Base-by-base conservation (phyloP, 2,113 vertebrate species). In the Odobenus rosmarus region DNA sequence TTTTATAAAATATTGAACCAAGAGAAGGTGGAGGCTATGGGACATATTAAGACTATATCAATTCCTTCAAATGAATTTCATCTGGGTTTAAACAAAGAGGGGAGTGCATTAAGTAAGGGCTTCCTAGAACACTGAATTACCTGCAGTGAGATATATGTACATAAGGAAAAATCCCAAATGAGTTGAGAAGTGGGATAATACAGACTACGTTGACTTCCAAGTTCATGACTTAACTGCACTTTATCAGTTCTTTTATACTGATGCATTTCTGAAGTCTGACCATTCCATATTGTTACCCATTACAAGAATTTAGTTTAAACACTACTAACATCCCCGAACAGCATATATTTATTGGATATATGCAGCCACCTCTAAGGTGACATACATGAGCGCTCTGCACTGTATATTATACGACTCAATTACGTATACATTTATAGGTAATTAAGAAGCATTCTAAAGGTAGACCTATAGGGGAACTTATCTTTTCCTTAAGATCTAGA, bases 1-100 rank as follows among this genome's bases (percentile, higher is more conserved):
- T 74, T 96, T 95, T 80, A 83, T 89, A 88, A 97, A 95, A 95
- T 86, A 86, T 2, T 96, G 89, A 97, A 59, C n/a, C 31, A 28
- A 88, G 18, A 89, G 67, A 79, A 96, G 88, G 51, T n/a, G 26
- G 36, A 97, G 67, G 28, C 59, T 57, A 11, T 93, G 62, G 74
- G 88, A 91, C 33, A 67, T 49, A 72, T 87, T 74, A 90, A 76
- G 16, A 90, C 8, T 88, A 3, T 53, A 82, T 53, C 33, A 31
- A 57, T 81, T 64, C 80, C 24, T 93, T 96, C 81, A 97, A 64
- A 92, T 76, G 62, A 96, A 64, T 13, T 93, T 96, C n/a, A 92
- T 49, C 42, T 72, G 53, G 67, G 46, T 33, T 94, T 64, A 81
- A 90, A 59, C 28, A 96, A 57, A 93, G 57, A 83, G 18, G 1